These are phyloP conservation scores for Hydrozoanthus gracilis DNA, from an alignment of 92 coral and sea anemone species.

Conservation along the genomic window DNA sequence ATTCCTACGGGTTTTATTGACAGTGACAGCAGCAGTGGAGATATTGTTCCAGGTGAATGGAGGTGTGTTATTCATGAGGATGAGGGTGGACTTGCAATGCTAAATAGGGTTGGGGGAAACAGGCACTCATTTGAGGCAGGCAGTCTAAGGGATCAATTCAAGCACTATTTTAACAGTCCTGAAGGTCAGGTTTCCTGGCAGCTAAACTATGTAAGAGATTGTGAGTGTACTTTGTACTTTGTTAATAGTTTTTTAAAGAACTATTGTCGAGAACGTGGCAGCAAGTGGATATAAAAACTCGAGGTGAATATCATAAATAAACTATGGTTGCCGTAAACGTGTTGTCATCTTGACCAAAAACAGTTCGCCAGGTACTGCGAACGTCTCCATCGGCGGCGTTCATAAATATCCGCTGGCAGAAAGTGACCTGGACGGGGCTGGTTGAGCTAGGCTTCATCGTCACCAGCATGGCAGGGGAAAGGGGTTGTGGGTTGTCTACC, in stretches of 20 bases:
- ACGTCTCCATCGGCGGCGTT: too few relatives aligned
- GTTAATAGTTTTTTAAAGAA: not conserved
- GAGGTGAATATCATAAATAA: too few relatives aligned
- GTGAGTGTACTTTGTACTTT: conserved; percentile 2
- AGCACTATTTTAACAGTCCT: conserved; percentile 38
- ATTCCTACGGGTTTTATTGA: conserved; percentile 31
- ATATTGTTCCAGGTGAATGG: conserved; percentile 31
- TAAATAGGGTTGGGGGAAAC: conserved; percentile 26
- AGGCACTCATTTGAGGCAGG: conserved; percentile 41
- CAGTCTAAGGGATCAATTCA: conserved; percentile 20
- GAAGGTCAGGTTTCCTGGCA: conserved; percentile 36
- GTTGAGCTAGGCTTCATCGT: too few relatives aligned
- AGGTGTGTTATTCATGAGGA: conserved; percentile 26
- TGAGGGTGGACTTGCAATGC: conserved; percentile 28
- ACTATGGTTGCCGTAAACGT: too few relatives aligned
- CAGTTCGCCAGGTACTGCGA: too few relatives aligned
- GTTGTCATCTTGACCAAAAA: too few relatives aligned
- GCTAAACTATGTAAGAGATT: conserved; percentile 26
- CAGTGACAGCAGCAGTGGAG: conserved; percentile 39
- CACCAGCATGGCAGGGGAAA: too few relatives aligned
- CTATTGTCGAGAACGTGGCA: too few relatives aligned
- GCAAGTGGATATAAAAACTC: too few relatives aligned
- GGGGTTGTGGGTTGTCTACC: too few relatives aligned
- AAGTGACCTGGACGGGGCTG: too few relatives aligned
- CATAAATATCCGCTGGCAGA: too few relatives aligned